Evolutionary conservation across 2,113 vertebrate species (phyloP), one percentile per base, ranked within the genome.

Genomic region (Mirza zaza): DNA sequence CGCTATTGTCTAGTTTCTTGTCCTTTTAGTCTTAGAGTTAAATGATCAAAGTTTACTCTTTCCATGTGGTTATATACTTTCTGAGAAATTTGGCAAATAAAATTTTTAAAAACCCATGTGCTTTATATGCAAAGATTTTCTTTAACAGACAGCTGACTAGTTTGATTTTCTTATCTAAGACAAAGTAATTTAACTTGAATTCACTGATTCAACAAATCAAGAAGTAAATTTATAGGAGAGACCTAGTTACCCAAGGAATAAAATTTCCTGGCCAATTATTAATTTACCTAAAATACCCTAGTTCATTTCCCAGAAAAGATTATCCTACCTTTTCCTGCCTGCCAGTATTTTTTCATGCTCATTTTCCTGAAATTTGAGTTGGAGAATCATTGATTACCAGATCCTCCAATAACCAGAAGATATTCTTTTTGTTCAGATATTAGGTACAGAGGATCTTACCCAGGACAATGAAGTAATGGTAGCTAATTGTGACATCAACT

Each of bases 281-380:
- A 75, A 67, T 91, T 90, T 76, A 25, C 23, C 10, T 71, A 39
- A 71, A 71, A 71, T 71, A 85, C 63, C 17, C 17, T 92, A n/a
- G 14, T 77, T 1, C 1, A 6, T 93, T 91, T 88, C 27, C 13
- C 9, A 55, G 70, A 39, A 91, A 76, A 80, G 50, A 71, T 80
- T 94, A 79, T 32, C 10, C 34, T 29, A 48, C n/a, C 13, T 45
- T 92, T 14, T 88, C 23, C 34, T 82, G 23, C 45, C 18, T 70
- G 34, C 52, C 13, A 10, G 2, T 86, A 18, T 79, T 39, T 50
- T 89, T 79, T 50, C 27, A 63, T 67, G n/a, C 18, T 83, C 2
- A 68, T 67, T 87, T 96, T 95, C 18, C 63, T 87, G 73, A 95
- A 85, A 93, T 71, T 57, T 67, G 67, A 95, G 55, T 92, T 80